A percentile compares a stretch with the other conserved stretches of the same genome.
Evolutionary conservation across 2,888 invertebrate genomes (phyloP).

Genomic region (Nezara viridula): DNA sequence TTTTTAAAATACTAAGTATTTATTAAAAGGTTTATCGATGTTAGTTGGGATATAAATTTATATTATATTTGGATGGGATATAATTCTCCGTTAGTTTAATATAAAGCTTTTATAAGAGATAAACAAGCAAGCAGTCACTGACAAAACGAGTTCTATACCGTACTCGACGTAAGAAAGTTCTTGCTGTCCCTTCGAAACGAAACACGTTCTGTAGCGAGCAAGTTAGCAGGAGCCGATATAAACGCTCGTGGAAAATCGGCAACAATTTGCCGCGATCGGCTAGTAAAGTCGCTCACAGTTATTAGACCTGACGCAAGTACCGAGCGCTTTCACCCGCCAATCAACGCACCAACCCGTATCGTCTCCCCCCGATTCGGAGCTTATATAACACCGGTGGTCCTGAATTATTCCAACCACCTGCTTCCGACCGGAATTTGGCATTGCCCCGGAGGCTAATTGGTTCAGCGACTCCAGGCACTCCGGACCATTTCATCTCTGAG

Average conservation of each 20-base stretch:
- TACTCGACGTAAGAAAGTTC: neutral
- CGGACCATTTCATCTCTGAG: conserved; percentile 14
- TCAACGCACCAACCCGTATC: conserved; percentile 53
- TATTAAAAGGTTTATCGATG: no score
- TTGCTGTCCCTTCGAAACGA: neutral
- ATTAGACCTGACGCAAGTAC: conserved; percentile 42
- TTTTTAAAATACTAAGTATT: no score
- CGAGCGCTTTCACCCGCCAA: conserved; percentile 45
- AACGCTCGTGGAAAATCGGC: neutral
- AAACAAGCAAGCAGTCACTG: no score
- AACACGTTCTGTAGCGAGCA: neutral
- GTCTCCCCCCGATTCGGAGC: conserved; percentile 40
- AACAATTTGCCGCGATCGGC: neutral
- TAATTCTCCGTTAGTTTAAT: no score
- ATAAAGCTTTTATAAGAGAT: no score
- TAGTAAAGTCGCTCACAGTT: neutral
- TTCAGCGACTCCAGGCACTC: neutral
- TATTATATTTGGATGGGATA: no score
- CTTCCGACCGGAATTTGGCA: conserved; percentile 32
- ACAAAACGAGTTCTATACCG: neutral
- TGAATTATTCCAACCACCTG: conserved; percentile 33
- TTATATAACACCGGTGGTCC: conserved; percentile 16
- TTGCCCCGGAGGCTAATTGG: conserved; percentile 16
- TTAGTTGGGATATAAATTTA: no score
- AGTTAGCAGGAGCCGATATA: neutral